Conservation (phyloP, 2,113 vertebrate species). For the Leucoraja erinaceus region DNA sequence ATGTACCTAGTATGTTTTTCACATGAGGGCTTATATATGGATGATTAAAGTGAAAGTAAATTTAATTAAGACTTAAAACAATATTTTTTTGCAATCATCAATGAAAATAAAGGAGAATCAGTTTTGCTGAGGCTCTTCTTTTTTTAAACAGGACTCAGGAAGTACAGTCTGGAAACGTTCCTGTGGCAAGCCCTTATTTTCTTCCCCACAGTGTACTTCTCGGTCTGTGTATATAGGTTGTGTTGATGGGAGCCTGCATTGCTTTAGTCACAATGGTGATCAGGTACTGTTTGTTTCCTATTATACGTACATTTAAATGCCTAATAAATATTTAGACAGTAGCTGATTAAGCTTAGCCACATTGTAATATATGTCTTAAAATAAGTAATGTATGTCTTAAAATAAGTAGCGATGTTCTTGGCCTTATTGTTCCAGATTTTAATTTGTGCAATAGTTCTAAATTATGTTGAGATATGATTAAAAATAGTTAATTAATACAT, state of each 20-base stretch:
- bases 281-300: constrained; percentile 57
- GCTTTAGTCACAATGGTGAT: constrained; percentile 68
- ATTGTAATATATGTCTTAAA: not conserved
- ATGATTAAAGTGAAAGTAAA: not conserved
- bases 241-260: constrained; percentile 76
- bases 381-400: not conserved
- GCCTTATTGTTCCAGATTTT: not conserved
- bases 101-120: not conserved
- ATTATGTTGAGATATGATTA: not conserved
- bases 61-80: not conserved
- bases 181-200: constrained; percentile 77
- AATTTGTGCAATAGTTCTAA: not conserved
- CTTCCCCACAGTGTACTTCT: constrained; percentile 69
- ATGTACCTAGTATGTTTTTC: no score
- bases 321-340: not conserved
- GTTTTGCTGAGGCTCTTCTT: not conserved
- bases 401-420: not conserved
- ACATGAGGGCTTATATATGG: no score
- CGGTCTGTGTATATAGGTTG: constrained; percentile 67
- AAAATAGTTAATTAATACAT: not conserved
- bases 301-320: not conserved
- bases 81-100: not conserved
- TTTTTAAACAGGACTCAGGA: constrained; percentile 60
- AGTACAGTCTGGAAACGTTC: constrained; percentile 63
- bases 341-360: not conserved